These are phyloP conservation scores for Xanthia icteritia DNA, from an alignment of 2,888 invertebrate species.

Conservation along the genomic window DNA sequence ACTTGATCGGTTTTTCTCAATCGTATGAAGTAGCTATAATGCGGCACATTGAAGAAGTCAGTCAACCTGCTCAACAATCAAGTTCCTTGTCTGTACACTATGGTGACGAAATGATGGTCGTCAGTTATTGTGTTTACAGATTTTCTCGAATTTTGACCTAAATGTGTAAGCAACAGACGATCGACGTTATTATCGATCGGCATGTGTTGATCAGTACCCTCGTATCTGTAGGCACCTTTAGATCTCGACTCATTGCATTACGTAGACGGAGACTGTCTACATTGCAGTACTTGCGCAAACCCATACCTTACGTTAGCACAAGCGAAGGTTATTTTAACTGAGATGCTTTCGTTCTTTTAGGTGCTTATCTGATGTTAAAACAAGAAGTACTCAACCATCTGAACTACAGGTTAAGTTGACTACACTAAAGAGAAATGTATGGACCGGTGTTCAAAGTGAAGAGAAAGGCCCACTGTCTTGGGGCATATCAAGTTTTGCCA, in stretches of 20 bases:
- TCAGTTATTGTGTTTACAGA: background rate
- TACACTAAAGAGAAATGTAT: slow-evolving; percentile 93
- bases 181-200: background rate
- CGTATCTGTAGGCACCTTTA: background rate
- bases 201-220: too few relatives aligned
- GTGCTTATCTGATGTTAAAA: slow-evolving; percentile 84
- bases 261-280: too few relatives aligned
- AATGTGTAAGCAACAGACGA: background rate
- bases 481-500: slow-evolving; percentile 91
- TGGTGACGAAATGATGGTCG: background rate
- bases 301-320: background rate
- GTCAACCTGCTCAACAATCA: background rate
- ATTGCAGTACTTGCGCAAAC: background rate
- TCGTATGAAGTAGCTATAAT: background rate
- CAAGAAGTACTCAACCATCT: slow-evolving; percentile 86
- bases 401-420: slow-evolving; percentile 93
- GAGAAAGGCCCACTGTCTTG: slow-evolving; percentile 92
- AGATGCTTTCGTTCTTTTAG: slow-evolving; percentile 65
- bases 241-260: background rate
- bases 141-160: background rate
- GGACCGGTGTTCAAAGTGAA: slow-evolving; percentile 92
- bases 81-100: background rate
- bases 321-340: background rate
- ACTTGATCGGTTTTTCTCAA: background rate
- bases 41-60: background rate